Conservation (phyloP, 2,888 invertebrate species). For the Parapristionchus giblindavisi region DNA sequence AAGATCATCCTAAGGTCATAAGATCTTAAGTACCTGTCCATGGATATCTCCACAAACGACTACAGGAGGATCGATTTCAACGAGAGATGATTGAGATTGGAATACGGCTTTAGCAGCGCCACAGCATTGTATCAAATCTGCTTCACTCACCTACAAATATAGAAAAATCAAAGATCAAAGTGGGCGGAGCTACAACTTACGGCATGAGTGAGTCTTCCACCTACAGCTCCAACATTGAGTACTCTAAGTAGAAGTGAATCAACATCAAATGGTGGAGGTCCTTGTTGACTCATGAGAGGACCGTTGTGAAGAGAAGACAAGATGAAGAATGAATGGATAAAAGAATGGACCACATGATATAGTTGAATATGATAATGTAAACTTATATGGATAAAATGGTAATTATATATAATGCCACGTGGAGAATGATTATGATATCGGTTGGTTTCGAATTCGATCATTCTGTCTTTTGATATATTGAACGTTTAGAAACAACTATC, state of each 20-base stretch:
- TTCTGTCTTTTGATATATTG: no score
- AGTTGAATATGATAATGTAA: no score
- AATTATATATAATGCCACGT: no score
- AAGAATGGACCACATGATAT: no score
- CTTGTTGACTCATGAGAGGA: no score
- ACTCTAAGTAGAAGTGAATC: slow-evolving; percentile 50
- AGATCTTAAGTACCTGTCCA: slow-evolving; percentile 53
- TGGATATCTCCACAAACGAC: slow-evolving; percentile 65
- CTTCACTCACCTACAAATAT: slow-evolving; percentile 44
- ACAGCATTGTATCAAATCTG: slow-evolving; percentile 54
- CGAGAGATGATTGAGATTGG: slow-evolving; percentile 52
- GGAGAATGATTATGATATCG: no score
- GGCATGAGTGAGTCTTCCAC: slow-evolving; percentile 48
- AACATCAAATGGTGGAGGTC: no score
- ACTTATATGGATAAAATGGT: no score
- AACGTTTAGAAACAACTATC: no score
- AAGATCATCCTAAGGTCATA: no score
- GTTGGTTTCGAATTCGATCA: no score
- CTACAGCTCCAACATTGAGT: slow-evolving; percentile 50
- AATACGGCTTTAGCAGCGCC: slow-evolving; percentile 55
- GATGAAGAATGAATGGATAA: slow-evolving; percentile 16
- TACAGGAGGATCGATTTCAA: slow-evolving; percentile 62
- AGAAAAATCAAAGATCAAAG: background rate
- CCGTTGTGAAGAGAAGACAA: background rate
- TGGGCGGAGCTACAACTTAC: slow-evolving; percentile 18